Evolutionary conservation across 1,140 invertebrate species (phyloP).

Genomic region (Drosophila lowei): DNA sequence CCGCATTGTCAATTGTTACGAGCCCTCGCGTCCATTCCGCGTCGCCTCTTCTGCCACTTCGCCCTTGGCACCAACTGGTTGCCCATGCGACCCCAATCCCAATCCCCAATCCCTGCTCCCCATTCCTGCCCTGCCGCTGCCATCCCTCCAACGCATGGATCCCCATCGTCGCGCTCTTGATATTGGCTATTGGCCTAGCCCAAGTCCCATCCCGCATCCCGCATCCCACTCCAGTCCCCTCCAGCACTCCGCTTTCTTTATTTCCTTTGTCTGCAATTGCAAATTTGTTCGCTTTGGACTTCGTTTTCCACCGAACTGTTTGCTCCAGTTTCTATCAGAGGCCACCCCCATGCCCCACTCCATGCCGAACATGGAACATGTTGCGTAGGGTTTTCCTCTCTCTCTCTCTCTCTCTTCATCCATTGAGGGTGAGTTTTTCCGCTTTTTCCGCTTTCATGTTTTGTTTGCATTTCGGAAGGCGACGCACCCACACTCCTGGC

Average conservation of each 20-base stretch:
- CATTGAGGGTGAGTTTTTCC: slow-evolving; percentile 57
- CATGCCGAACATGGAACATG: slow-evolving; percentile 74
- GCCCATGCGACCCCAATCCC: slow-evolving; percentile 51
- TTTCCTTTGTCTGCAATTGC: slow-evolving; percentile 53
- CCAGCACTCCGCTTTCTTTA: slow-evolving; percentile 12
- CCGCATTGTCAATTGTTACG: slow-evolving; percentile 73
- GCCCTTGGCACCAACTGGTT: slow-evolving; percentile 72
- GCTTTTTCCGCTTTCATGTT: slow-evolving; percentile 26
- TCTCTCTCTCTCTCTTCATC: slow-evolving; percentile 1
- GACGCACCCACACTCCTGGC: slow-evolving; percentile 10
- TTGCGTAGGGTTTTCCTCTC: slow-evolving; percentile 69
- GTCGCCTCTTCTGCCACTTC: slow-evolving; percentile 5
- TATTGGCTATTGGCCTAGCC: slow-evolving; percentile 74
- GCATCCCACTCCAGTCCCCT: background rate
- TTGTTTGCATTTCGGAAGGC: slow-evolving; percentile 39
- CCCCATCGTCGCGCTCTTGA: slow-evolving; percentile 59
- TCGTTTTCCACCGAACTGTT: slow-evolving; percentile 19
- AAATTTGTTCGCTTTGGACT: slow-evolving; percentile 60
- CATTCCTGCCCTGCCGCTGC: background rate
- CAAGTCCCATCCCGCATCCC: slow-evolving; percentile 14
- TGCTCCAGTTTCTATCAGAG: slow-evolving; percentile 59
- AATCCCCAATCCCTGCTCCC: slow-evolving; percentile 38
- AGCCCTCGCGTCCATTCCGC: slow-evolving; percentile 20
- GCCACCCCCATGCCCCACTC: slow-evolving; percentile 10
- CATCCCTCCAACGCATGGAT: slow-evolving; percentile 3